These are phyloP conservation scores for Temnothorax ravouxi DNA, from an alignment of 2,888 invertebrate species.

Conservation along the genomic window DNA sequence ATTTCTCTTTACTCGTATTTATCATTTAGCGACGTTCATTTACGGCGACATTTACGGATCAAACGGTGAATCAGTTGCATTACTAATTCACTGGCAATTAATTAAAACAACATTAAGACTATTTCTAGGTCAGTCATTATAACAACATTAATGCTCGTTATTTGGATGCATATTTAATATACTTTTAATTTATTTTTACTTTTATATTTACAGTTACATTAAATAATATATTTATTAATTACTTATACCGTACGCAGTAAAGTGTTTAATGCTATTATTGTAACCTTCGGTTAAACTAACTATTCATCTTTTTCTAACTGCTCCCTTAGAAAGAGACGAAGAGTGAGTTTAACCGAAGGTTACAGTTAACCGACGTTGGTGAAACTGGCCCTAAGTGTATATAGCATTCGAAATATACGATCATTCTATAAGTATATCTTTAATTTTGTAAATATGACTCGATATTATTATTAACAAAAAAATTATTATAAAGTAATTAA, in stretches of 20 bases:
- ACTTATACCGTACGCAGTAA: not conserved
- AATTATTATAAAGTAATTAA: conserved; percentile 48
- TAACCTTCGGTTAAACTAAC: too few species aligned
- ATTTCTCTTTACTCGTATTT: not conserved
- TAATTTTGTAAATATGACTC: not conserved
- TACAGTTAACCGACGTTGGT: too few species aligned
- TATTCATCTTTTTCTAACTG: too few species aligned
- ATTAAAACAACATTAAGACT: conserved; percentile 12
- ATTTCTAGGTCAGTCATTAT: not conserved
- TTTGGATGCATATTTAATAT: not conserved
- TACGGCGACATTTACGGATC: not conserved
- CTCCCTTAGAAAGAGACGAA: too few species aligned
- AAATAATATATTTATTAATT: conserved; percentile 1
- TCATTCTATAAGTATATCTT: not conserved
- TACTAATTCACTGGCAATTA: not conserved
- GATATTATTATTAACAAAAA: not conserved
- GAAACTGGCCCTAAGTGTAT: not conserved
- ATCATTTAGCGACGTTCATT: not conserved
- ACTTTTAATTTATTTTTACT: not conserved
- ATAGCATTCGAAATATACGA: not conserved
- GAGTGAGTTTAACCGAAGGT: too few species aligned
- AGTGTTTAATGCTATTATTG: not conserved
- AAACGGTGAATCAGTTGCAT: not conserved
- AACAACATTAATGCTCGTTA: not conserved
- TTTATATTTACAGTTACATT: not conserved